Base-by-base conservation (phyloP, 2,888 invertebrate genomes). In the Caenorhabditis wallacei region DNA sequence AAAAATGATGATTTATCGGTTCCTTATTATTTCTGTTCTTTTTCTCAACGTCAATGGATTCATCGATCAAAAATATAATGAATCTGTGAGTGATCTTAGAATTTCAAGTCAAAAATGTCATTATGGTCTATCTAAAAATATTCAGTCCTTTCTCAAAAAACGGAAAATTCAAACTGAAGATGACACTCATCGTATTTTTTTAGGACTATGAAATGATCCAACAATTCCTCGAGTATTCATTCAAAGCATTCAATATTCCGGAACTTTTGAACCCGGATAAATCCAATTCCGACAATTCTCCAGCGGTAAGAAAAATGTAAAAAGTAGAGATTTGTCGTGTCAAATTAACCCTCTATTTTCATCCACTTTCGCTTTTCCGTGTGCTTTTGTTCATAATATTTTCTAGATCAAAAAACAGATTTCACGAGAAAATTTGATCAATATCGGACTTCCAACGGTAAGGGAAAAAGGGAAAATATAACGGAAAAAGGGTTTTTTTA, bases 321-420 rank as follows among this genome's bases (percentile, higher is more conserved):
- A 66, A 57, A 56, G 59, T 16, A 48, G 46, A 24, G 40, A 13
- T n/a, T 18, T 53, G 37, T 48, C 30, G 46, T 51, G n/a, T 51
- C 30, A 37, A 53, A 53, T 22, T 51, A 11, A 35, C 59, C 48
- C 51, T 26, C 20, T 18, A 56, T 35, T 37, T 56, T 43, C 18
- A 40, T 69, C 56, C 16, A 57, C 40, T 78, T 69, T 51, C 53
- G 57, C 63, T 78, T 75, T 69, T 63, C 70, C 61, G 59, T 54
- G 56, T 69, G 57, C 46, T 61, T 69, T 78, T 76, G n/a, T 69
- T 61, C 56, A 18, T n/a, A 40, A 68, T 30, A 40, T 68, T 59
- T 59, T 26, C 8, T 53, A 68, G 66, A 76, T 76, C 30, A 20
- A 7, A 66, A 59, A 40, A 18, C 35, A 20, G 70, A 70, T 70